Conservation (phyloP, 2,797 vertebrate genomes). For the Neoniphon sammara region DNA sequence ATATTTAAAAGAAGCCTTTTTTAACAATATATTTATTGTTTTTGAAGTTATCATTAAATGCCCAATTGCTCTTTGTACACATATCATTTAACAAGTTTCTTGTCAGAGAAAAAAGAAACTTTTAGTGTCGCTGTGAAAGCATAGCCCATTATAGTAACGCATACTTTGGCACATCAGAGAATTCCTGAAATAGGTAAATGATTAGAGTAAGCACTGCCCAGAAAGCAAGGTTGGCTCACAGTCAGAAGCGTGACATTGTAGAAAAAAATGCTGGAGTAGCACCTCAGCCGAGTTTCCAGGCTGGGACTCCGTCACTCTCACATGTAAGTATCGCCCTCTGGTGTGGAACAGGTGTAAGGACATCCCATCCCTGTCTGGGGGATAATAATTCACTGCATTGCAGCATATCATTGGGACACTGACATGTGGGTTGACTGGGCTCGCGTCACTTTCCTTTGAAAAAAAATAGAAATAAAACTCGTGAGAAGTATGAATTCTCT, state of each 20-base stretch:
- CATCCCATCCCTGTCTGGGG: conserved; percentile 19
- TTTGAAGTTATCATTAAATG: no score
- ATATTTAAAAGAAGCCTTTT: no score
- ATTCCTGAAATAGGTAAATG: conserved; percentile 2
- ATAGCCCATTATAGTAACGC: not conserved
- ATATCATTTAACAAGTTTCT: no score
- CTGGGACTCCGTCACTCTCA: conserved; percentile 6
- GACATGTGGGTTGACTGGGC: conserved; percentile 53
- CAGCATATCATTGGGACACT: conserved; percentile 69
- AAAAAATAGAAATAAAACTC: conserved; percentile 18
- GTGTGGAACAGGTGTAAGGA: conserved; percentile 55
- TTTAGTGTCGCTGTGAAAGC: not conserved
- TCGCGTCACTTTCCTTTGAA: conserved; percentile 42
- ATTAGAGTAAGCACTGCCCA: conserved; percentile 6
- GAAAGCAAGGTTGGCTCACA: conserved; percentile 2
- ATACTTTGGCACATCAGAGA: not conserved
- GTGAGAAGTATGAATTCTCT: conserved; percentile 12
- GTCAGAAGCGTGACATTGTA: not conserved
- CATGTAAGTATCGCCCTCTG: conserved; percentile 78
- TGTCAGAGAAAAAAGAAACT: no score
- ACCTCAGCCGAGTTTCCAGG: not conserved
- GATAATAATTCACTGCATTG: conserved; percentile 82
- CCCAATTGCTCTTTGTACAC: no score
- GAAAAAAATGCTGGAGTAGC: conserved; percentile 12
- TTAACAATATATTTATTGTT: no score